A percentile compares a stretch with the other conserved stretches of the same genome.
Evolutionary conservation across 2,113 vertebrate species (phyloP).

Genomic region (Pheucticus melanocephalus): DNA sequence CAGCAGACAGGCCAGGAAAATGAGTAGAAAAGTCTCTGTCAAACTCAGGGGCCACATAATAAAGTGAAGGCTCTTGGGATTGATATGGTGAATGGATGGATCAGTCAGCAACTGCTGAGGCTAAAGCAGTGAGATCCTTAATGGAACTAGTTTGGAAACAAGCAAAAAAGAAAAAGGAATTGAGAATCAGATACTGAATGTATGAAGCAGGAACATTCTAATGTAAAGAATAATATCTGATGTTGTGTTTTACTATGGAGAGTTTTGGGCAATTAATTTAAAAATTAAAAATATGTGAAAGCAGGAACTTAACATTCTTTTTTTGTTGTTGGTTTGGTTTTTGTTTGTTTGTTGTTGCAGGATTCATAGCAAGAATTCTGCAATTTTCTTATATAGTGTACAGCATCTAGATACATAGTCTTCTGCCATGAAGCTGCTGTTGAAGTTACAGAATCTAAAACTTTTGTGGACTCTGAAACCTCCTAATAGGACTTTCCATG

Average conservation of each 20-base stretch:
- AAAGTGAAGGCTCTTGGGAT: not conserved
- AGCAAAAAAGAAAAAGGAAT: not conserved
- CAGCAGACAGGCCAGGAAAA: not conserved
- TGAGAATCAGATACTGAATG: not conserved
- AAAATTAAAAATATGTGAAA: not conserved
- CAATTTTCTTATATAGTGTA: not conserved
- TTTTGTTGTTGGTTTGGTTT: not conserved
- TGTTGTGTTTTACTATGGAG: not conserved
- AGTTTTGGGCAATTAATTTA: not conserved
- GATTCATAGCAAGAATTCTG: not conserved
- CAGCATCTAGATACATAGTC: not conserved
- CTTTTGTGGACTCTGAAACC: not conserved
- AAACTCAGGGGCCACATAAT: not conserved
- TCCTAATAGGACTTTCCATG: not conserved
- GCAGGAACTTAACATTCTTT: not conserved
- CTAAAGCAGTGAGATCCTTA: not conserved
- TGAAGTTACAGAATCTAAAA: conserved; percentile 16
- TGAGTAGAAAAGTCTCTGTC: not conserved
- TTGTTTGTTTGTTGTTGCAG: not conserved
- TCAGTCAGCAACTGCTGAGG: not conserved
- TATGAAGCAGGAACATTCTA: not conserved
- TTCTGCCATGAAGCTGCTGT: conserved; percentile 58
- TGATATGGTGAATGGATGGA: not conserved
- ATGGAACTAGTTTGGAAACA: not conserved
- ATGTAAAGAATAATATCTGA: not conserved